Percentiles rank a stretch among this genome's conserved stretches.
phyloP scores from a whole-genome alignment of 2,797 vertebrate genomes.

The Gouania willdenowi region DNA sequence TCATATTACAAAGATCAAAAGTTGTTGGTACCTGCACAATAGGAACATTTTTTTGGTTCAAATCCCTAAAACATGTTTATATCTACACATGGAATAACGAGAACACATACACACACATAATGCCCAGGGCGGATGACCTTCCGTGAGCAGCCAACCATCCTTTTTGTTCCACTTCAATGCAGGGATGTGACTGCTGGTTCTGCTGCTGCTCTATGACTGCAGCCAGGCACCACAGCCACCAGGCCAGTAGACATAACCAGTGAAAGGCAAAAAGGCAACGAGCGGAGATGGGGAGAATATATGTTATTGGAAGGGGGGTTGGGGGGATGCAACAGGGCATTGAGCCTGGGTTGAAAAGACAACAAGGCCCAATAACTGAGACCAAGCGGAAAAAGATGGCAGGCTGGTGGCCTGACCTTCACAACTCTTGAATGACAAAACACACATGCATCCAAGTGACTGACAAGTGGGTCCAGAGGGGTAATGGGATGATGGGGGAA shows the following conservation, averaged over 20 bases:
- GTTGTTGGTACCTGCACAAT: no score
- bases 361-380: slow-evolving; percentile 53
- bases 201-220: slow-evolving; percentile 57
- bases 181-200: slow-evolving; percentile 69
- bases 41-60: no score
- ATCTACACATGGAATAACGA: no score
- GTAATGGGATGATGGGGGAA: slow-evolving; percentile 5
- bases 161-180: slow-evolving; percentile 78
- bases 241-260: slow-evolving; percentile 45
- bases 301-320: not conserved
- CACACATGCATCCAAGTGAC: slow-evolving; percentile 21
- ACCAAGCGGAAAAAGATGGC: slow-evolving; percentile 36
- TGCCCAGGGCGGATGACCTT: slow-evolving; percentile 74
- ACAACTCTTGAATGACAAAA: slow-evolving; percentile 47
- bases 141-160: slow-evolving; percentile 73
- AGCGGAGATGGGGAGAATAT: not conserved
- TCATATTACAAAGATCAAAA: no score
- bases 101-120: slow-evolving; percentile 8
- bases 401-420: slow-evolving; percentile 52
- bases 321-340: slow-evolving; percentile 31
- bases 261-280: not conserved
- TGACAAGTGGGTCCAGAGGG: slow-evolving; percentile 19
- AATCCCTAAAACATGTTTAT: no score
- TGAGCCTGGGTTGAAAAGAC: slow-evolving; percentile 47
- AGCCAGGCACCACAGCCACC: slow-evolving; percentile 55